Evolutionary conservation across 2,797 vertebrate species (phyloP).

Genomic region (Phylloscopus collybita): DNA sequence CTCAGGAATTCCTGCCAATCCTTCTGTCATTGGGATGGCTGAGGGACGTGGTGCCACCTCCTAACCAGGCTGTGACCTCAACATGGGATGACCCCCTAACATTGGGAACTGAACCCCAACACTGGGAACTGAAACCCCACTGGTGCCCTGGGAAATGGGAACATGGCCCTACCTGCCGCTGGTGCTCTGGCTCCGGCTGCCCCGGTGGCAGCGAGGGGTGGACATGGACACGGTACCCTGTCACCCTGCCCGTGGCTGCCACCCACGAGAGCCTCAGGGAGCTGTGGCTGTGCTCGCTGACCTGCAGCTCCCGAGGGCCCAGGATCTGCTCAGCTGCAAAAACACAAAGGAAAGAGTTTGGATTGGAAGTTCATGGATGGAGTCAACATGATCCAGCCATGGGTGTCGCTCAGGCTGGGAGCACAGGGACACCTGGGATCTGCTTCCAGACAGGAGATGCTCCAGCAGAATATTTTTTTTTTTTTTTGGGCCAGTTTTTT

Average conservation of each 20-base stretch:
- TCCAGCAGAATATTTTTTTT: neutral
- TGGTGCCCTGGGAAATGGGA: rapidly evolving
- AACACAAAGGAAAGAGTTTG: neutral
- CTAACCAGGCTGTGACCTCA: neutral
- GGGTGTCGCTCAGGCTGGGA: neutral
- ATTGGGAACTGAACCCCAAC: too few species aligned
- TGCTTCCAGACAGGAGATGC: neutral
- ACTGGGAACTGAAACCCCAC: rapidly evolving
- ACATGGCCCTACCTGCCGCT: constrained; percentile 76
- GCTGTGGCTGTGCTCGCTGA: constrained; percentile 82
- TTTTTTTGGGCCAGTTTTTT: neutral
- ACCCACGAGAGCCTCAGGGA: constrained; percentile 86
- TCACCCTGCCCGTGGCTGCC: constrained; percentile 85
- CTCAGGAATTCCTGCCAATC: neutral
- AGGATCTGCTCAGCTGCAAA: constrained; percentile 75
- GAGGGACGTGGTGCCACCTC: neutral
- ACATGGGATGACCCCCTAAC: neutral
- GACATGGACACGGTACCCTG: constrained; percentile 79
- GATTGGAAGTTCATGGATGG: neutral
- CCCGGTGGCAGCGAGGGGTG: constrained; percentile 73
- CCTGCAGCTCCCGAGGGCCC: constrained; percentile 82
- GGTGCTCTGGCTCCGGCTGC: constrained; percentile 51
- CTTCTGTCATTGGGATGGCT: rapidly evolving
- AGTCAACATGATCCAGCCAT: rapidly evolving
- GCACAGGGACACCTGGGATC: neutral